A percentile compares a stretch with the other conserved stretches of the same genome.
phyloP scores from a whole-genome alignment of 2,113 vertebrate species.

The Brachyhypopomus occidentalis region DNA sequence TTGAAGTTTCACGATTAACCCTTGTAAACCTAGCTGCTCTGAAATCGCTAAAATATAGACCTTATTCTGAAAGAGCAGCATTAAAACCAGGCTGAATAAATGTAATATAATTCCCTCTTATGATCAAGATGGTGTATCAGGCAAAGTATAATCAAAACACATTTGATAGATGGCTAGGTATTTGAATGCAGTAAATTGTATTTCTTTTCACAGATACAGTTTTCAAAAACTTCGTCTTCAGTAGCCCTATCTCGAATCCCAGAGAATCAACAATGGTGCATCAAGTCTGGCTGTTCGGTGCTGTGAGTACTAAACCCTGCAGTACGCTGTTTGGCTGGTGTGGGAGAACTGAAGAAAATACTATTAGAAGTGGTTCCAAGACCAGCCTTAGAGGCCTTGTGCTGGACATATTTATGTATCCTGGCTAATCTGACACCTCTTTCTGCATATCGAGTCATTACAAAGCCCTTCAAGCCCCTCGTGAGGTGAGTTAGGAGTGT shows the following conservation, averaged over 20 bases:
- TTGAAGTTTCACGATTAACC: not conserved
- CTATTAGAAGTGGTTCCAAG: not conserved
- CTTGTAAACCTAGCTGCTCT: not conserved
- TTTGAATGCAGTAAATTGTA: not conserved
- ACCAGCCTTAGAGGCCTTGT: not conserved
- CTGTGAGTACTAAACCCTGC: not conserved
- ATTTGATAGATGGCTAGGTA: not conserved
- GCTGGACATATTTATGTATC: not conserved
- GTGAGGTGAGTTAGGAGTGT: too few relatives aligned
- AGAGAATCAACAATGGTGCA: not conserved
- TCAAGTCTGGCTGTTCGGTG: not conserved
- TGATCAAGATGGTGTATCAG: not conserved
- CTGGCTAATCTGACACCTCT: not conserved
- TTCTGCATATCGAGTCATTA: not conserved
- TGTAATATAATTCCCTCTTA: not conserved
- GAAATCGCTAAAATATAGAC: not conserved
- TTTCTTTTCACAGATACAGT: not conserved
- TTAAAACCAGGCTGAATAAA: not conserved
- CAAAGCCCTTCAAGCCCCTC: too few relatives aligned
- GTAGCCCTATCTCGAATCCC: not conserved
- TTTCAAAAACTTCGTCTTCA: not conserved
- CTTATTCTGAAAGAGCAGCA: not conserved
- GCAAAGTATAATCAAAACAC: not conserved
- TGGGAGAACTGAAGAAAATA: not conserved
- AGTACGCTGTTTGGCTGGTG: not conserved